A percentile compares a stretch with the other conserved stretches of the same genome.
phyloP scores from a whole-genome alignment of 2,888 invertebrate species.

The Glomeris marginata region DNA sequence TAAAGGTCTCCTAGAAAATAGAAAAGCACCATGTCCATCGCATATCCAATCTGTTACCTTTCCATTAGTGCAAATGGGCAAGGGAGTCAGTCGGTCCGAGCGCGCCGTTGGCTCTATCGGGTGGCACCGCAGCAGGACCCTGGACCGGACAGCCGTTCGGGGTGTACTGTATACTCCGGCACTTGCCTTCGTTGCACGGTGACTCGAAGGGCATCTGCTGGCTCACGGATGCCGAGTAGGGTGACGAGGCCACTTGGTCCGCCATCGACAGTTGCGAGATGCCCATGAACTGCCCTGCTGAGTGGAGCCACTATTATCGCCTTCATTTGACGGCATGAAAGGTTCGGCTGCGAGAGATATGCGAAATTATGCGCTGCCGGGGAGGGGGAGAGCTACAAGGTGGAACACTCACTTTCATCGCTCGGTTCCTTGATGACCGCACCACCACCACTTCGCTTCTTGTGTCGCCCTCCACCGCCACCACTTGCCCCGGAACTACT shows the following conservation, averaged over 20 bases:
- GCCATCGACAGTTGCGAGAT: slow-evolving; percentile 9
- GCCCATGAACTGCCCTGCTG: slow-evolving; percentile 10
- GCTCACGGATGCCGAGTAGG: slow-evolving; percentile 9
- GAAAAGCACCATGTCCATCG: too few species aligned
- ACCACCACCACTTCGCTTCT: slow-evolving; percentile 9
- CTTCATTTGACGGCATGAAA: not conserved
- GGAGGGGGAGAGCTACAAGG: not conserved
- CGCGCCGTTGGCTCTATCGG: too few species aligned
- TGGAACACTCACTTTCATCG: slow-evolving; percentile 10
- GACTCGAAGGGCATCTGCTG: slow-evolving; percentile 8
- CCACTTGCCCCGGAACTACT: slow-evolving; percentile 1
- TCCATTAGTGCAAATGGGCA: too few species aligned
- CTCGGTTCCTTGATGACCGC: slow-evolving; percentile 13
- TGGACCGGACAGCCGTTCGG: too few species aligned
- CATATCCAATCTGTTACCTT: too few species aligned
- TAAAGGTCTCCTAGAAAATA: slow-evolving; percentile 42
- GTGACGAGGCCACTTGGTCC: slow-evolving; percentile 4
- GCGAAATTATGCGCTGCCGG: slow-evolving; percentile 13
- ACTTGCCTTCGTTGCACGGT: slow-evolving; percentile 9
- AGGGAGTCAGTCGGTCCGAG: too few species aligned
- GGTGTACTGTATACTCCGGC: not conserved
- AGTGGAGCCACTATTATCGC: not conserved
- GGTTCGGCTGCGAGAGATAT: slow-evolving; percentile 16
- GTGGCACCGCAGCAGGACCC: too few species aligned
- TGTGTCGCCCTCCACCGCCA: not conserved